These are phyloP conservation scores for Carcharodon carcharias DNA, from an alignment of 2,797 vertebrate genomes.

Conservation along the genomic window DNA sequence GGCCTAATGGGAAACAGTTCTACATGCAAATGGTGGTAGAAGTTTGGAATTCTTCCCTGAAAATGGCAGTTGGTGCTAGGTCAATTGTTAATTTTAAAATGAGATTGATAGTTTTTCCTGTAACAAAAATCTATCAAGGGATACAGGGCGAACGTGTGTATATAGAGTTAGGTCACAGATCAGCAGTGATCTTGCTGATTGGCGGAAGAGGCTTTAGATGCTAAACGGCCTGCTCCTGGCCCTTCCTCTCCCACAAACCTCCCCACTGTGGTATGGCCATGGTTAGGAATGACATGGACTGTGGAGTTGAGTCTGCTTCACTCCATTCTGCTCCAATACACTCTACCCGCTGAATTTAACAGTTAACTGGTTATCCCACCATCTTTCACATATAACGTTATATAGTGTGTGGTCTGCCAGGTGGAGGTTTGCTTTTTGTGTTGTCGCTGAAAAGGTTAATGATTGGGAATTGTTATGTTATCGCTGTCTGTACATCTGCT, in stretches of 20 bases:
- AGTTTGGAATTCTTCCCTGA: background rate
- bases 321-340: background rate
- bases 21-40: background rate
- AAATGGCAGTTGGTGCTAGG: background rate
- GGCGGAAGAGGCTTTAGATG: background rate
- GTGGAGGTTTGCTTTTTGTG: background rate
- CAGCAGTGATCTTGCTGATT: background rate
- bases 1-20: background rate
- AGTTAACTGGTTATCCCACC: background rate
- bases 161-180: background rate
- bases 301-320: background rate
- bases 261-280: background rate
- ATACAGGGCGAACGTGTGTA: background rate
- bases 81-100: background rate
- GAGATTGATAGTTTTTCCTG: background rate
- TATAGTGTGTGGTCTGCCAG: background rate
- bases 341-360: background rate
- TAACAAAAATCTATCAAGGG: background rate
- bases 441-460: background rate
- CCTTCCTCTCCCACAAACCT: background rate
- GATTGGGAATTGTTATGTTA: background rate
- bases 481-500: background rate
- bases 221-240: background rate
- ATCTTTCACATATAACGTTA: background rate
- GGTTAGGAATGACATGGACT: background rate